Percentiles rank a stretch among this genome's conserved stretches.
Conservation (phyloP, 2,888 invertebrate species). For the Mycalesis mineus region DNA sequence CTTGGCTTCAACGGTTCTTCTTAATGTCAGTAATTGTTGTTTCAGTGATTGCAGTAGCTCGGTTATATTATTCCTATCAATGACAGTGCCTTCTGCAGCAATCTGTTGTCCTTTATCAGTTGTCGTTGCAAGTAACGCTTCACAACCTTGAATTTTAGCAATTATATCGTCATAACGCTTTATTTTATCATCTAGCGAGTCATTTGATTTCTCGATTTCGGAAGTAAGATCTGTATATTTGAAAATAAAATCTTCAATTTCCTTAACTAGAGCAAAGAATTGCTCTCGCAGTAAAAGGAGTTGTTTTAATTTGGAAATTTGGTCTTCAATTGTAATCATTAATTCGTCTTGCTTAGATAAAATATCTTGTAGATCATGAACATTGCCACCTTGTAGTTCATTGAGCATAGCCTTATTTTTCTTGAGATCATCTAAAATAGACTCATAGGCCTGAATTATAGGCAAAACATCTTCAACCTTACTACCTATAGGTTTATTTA, state of each 20-base stretch:
- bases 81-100: constrained; percentile 91
- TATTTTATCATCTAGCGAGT: constrained; percentile 90
- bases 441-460: constrained; percentile 87
- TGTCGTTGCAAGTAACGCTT: constrained; percentile 90
- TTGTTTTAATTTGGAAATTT: constrained; percentile 88
- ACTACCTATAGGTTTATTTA: constrained; percentile 91
- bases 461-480: constrained; percentile 93
- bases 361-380: constrained; percentile 88
- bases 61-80: constrained; percentile 91
- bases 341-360: constrained; percentile 90
- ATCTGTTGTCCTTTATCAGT: constrained; percentile 96
- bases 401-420: constrained; percentile 86
- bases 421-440: constrained; percentile 86
- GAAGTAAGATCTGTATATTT: constrained; percentile 91
- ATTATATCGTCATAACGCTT: constrained; percentile 92
- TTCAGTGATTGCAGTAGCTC: constrained; percentile 92
- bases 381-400: constrained; percentile 85
- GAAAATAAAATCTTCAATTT: constrained; percentile 91
- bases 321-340: constrained; percentile 90
- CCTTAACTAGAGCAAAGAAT: constrained; percentile 90
- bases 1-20: constrained; percentile 90
- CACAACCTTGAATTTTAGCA: constrained; percentile 91
- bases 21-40: constrained; percentile 87
- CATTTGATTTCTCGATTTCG: constrained; percentile 90
- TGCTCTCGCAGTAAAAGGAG: constrained; percentile 90